Evolutionary conservation across 2,888 invertebrate genomes (phyloP).

Genomic region (Heteropelma amictum): DNA sequence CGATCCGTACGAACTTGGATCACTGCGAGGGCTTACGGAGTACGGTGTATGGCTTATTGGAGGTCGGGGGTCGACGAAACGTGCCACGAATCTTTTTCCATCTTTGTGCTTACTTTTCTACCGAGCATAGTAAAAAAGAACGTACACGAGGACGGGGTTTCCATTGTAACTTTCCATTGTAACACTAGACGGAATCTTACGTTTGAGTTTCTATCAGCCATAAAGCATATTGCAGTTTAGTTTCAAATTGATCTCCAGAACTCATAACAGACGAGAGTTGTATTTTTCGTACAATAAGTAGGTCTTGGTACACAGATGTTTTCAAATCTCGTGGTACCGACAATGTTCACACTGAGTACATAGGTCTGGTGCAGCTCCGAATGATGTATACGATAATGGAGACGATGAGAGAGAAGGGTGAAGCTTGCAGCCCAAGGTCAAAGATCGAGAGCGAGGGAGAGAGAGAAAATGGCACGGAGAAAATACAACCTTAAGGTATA

Average conservation of each 20-base stretch:
- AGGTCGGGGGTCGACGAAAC: conserved; percentile 40
- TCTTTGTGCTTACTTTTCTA: not conserved
- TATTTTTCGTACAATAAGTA: not conserved
- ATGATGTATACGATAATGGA: conserved; percentile 6
- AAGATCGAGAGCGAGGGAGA: too few relatives aligned
- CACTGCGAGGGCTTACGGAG: conserved; percentile 30
- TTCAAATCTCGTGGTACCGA: conserved; percentile 1
- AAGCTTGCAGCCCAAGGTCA: too few relatives aligned
- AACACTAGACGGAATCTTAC: not conserved
- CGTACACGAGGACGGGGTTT: too few relatives aligned
- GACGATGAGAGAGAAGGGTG: conserved; percentile 17
- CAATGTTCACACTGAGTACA: not conserved
- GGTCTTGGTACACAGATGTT: conserved; percentile 21
- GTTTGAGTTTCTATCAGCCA: conserved; percentile 34
- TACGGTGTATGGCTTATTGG: conserved; percentile 48
- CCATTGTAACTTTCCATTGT: not conserved
- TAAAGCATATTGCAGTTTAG: conserved; percentile 35
- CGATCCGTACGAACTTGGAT: conserved; percentile 42
- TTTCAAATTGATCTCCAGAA: conserved; percentile 31
- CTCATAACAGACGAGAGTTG: not conserved
- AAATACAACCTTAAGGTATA: too few relatives aligned
- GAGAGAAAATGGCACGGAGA: too few relatives aligned
- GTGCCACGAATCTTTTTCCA: conserved; percentile 48
- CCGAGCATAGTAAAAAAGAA: not conserved
- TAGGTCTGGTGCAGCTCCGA: not conserved